Evolutionary conservation across 2,797 vertebrate genomes (phyloP).

Genomic region (Myotis pilosus): DNA sequence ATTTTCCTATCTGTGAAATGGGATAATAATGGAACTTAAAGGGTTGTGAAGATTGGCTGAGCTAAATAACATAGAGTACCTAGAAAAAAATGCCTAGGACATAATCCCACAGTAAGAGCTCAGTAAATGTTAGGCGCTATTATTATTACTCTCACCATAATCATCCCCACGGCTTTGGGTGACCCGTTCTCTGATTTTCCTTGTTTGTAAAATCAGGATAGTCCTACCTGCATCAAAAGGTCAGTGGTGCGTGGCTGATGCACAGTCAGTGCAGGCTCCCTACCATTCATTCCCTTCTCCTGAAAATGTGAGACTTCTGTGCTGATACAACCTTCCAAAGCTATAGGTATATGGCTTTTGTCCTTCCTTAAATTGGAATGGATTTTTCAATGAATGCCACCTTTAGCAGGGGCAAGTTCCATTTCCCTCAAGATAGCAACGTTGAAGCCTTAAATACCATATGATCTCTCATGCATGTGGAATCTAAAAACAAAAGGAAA

Average conservation of each 20-base stretch:
- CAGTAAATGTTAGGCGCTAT: neutral
- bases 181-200: neutral
- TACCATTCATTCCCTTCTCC: neutral
- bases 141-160: neutral
- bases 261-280: neutral
- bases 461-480: neutral
- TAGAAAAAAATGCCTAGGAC: neutral
- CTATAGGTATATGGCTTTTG: neutral
- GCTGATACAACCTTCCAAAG: neutral
- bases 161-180: neutral
- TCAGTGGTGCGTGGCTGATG: accelerated
- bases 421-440: neutral
- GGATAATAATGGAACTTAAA: neutral
- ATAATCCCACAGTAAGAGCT: neutral
- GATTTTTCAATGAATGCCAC: neutral
- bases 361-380: neutral
- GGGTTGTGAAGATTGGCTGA: neutral
- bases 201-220: neutral
- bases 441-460: neutral
- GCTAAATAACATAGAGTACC: neutral
- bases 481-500: neutral
- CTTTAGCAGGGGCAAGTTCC: neutral
- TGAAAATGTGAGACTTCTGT: neutral
- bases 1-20: neutral
- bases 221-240: neutral